Conservation (phyloP, 2,888 invertebrate genomes). For the Scaptomyza cyrtandrae region DNA sequence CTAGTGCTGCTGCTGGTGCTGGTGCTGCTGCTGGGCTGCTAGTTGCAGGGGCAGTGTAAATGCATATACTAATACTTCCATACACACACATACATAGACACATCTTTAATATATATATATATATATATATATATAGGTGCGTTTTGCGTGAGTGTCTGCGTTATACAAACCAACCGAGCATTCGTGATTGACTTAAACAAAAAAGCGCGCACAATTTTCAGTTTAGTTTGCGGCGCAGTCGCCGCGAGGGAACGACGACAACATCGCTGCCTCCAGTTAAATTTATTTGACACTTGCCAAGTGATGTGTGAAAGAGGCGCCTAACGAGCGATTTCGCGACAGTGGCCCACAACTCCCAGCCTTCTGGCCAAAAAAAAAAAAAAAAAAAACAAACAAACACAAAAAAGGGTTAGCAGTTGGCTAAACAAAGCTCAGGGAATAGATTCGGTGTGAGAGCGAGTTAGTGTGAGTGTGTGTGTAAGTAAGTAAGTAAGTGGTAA, state of each 20-base stretch:
- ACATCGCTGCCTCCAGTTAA: slow-evolving; percentile 50
- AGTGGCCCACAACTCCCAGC: slow-evolving; percentile 11
- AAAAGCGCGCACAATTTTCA: slow-evolving; percentile 76
- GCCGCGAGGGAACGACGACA: slow-evolving; percentile 73
- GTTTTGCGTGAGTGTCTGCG: slow-evolving; percentile 14
- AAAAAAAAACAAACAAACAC: too few relatives aligned
- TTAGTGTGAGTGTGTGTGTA: neutral
- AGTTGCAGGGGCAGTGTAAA: slow-evolving; percentile 37
- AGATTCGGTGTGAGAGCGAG: slow-evolving; percentile 1
- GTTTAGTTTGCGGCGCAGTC: slow-evolving; percentile 80
- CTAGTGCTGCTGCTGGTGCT: neutral
- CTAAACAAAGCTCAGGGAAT: slow-evolving; percentile 59
- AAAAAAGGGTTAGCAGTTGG: slow-evolving; percentile 42
- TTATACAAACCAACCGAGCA: slow-evolving; percentile 64
- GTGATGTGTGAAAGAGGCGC: slow-evolving; percentile 80
- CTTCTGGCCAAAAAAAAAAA: neutral
- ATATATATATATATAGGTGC: slow-evolving; percentile 10
- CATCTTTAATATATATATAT: neutral
- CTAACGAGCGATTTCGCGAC: slow-evolving; percentile 66
- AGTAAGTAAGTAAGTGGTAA: slow-evolving; percentile 17
- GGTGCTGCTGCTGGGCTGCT: slow-evolving; percentile 2
- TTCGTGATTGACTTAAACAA: slow-evolving; percentile 80
- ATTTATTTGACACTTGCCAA: slow-evolving; percentile 80
- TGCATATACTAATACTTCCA: slow-evolving; percentile 19
- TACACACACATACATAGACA: neutral